Base-by-base conservation (phyloP, 2,888 invertebrate species). In the Acanthoscelides obtectus region DNA sequence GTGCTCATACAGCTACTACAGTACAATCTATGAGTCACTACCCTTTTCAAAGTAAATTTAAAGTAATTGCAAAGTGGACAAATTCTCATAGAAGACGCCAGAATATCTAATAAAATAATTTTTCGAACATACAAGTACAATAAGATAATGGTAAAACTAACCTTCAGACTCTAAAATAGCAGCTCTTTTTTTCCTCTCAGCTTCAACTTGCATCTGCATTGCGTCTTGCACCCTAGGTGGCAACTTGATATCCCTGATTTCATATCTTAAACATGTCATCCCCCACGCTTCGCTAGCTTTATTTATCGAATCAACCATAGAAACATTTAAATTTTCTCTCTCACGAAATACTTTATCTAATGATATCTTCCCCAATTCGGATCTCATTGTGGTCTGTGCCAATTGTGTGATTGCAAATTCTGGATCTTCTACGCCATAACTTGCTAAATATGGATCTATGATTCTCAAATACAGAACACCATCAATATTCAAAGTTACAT, bases 181-280 rank as follows among this genome's bases (percentile, higher is more conserved):
- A 0, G 99, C 99, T 77, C 99, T 88, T 84, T 99, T 99, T 82
- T 94, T 93, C 71, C 99, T 87, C 85, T 99, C 99, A 0, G 99
- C 99, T 86, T 99, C 99, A 0, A 99, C 99, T 88, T 99, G 99
- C 98, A 99, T 98, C 86, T 99, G 99, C 99, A 99, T 99, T 0
- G 99, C 99, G 85, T 99, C 98, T 82, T 98, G 96, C 0, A 99
- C 94, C 79, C 98, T 90, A 0, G 89, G 86, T 0, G 99, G 99
- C 75, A 98, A 87, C 83, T 92, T 93, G 81, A 97, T 96, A 82
- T 97, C 93, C 87, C 94, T 90, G 80, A 97, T 97, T 90, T 97
- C 97, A 84, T 97, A 97, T 83, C 99, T 90, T 74, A 99, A 89
- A 84, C 99, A 99, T 2, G 94, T 92, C 73, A 99, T 96, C 66